These are phyloP conservation scores for Oceanodroma leucorhoa DNA, from an alignment of 2,797 vertebrate species.

Conservation along the genomic window DNA sequence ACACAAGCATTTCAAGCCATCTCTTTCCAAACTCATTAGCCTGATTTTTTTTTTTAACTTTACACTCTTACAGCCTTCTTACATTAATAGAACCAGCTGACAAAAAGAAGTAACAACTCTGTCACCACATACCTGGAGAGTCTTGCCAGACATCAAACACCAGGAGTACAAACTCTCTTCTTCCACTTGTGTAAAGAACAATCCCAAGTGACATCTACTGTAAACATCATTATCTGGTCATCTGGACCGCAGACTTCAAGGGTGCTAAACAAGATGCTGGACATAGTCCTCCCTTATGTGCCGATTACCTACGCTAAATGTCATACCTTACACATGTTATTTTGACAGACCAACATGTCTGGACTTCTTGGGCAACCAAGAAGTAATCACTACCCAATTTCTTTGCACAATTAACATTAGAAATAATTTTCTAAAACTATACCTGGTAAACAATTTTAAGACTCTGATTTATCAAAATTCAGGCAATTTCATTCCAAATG, in stretches of 20 bases:
- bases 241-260: neutral
- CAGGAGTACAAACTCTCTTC: neutral
- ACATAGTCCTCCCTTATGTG: neutral
- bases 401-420: neutral
- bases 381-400: neutral
- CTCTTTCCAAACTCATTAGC: neutral
- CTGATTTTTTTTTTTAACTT: neutral
- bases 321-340: neutral
- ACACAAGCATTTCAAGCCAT: neutral
- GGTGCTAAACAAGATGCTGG: neutral
- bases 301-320: rapidly evolving
- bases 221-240: neutral
- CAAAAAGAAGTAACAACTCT: neutral
- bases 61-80: neutral
- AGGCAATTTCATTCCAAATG: neutral
- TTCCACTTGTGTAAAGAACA: neutral
- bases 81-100: neutral
- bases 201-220: neutral
- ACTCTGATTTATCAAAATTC: neutral
- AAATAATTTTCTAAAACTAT: neutral
- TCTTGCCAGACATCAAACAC: neutral
- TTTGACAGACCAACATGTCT: neutral
- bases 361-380: neutral
- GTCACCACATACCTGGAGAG: neutral
- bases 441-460: neutral